Evolutionary conservation across 2,888 invertebrate species (phyloP), one percentile per base, ranked within the genome.

Genomic region (Micoletzkya japonica): DNA sequence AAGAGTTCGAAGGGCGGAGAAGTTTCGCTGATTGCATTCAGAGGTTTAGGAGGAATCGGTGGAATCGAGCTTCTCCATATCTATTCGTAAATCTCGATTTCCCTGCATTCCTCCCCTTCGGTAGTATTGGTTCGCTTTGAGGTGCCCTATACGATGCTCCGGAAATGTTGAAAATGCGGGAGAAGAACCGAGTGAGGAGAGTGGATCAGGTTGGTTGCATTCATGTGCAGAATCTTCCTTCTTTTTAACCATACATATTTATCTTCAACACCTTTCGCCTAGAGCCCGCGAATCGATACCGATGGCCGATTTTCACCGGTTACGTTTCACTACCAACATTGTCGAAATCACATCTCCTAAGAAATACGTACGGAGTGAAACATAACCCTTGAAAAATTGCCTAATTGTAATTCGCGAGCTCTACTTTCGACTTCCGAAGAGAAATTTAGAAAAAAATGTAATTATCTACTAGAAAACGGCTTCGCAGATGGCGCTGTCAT

Each of bases 101-200:
- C n/a, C n/a, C n/a, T n/a, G n/a, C n/a, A n/a, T n/a, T n/a, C n/a
- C n/a, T n/a, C n/a, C n/a, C n/a, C n/a, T n/a, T n/a, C n/a, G n/a
- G n/a, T n/a, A n/a, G n/a, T n/a, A n/a, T n/a, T n/a, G n/a, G 30
- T 30, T 28, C 34, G 7, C 14, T 1, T 39, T 68, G 24, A 68
- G 68, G 68, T 68, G 39, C 58, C n/a, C 72, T 84, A 10, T 84
- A 84, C 72, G 78, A 77, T 28, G 77, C 84, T 20, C 84, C 84
- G 7, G 84, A 84, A 68, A 75, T 81, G 80, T 71, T 84, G 50
- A 84, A 84, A 63, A 83, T 81, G 63, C 73, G 83, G 17, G 83
- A 85, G 68, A 77, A 76, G 63, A 84, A 84, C 69, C 59, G 77
- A 24, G 50, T 56, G 32, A 63, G 77, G 69, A 50, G 80, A 50